Evolutionary conservation across 2,113 vertebrate genomes (phyloP).

Genomic region (Trichomycterus rosablanca): DNA sequence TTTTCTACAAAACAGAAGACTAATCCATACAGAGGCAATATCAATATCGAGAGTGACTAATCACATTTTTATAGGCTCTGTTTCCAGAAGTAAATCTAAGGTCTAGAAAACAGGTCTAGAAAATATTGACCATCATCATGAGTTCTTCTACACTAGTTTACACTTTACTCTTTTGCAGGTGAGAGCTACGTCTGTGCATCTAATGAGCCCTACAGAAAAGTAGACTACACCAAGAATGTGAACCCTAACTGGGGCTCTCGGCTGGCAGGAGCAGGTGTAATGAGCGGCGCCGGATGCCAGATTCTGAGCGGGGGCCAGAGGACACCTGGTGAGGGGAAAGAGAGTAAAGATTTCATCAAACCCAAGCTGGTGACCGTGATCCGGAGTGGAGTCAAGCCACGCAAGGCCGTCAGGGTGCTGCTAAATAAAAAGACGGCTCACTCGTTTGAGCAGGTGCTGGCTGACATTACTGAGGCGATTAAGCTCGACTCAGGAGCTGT

Average conservation of each 20-base stretch:
- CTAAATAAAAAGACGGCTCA: slow-evolving; percentile 91
- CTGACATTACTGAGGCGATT: slow-evolving; percentile 87
- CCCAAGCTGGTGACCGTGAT: slow-evolving; percentile 88
- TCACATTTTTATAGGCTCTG: too few relatives aligned
- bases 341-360: slow-evolving; percentile 83
- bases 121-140: too few relatives aligned
- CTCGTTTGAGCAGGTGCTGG: slow-evolving; percentile 84
- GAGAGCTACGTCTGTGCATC: slow-evolving; percentile 84
- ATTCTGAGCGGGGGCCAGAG: background rate
- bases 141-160: too few relatives aligned
- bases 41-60: too few relatives aligned
- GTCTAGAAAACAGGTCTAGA: too few relatives aligned
- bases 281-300: background rate
- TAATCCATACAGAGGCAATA: too few relatives aligned
- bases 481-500: slow-evolving; percentile 84
- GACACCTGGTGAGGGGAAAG: slow-evolving; percentile 59
- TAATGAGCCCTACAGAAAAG: slow-evolving; percentile 77
- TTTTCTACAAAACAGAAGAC: too few relatives aligned
- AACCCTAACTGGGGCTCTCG: slow-evolving; percentile 62
- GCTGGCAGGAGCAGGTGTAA: slow-evolving; percentile 4
- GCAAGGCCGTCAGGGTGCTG: slow-evolving; percentile 85
- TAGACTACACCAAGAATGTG: slow-evolving; percentile 81
- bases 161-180: slow-evolving; percentile 61
- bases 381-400: slow-evolving; percentile 80
- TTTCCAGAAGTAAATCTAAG: too few relatives aligned